Percentiles rank a stretch among this genome's conserved stretches.
Conservation (phyloP, 23 tunicate species). For the Pegea sp. region DNA sequence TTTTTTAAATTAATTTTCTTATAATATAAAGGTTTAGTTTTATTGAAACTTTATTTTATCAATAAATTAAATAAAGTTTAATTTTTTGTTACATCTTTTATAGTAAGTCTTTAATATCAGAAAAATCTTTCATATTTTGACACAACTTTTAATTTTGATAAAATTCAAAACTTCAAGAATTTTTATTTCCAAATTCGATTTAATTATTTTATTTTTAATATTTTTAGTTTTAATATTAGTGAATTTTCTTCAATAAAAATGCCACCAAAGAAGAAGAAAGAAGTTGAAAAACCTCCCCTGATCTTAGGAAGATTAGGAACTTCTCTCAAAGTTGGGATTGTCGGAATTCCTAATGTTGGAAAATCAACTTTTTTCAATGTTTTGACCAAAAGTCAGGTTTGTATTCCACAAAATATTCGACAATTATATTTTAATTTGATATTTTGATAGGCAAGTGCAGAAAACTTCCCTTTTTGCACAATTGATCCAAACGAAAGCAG, state of each 20-base stretch:
- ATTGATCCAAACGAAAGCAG: constrained; percentile 98
- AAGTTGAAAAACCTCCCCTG: constrained; percentile 82
- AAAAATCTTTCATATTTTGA: too few relatives aligned
- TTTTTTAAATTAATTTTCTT: too few relatives aligned
- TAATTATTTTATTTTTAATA: not conserved
- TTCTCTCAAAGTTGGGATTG: constrained; percentile 93
- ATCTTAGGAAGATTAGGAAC: constrained; percentile 92
- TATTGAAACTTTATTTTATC: too few relatives aligned
- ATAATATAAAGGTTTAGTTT: too few relatives aligned
- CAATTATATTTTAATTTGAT: not conserved
- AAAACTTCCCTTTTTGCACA: constrained; percentile 99
- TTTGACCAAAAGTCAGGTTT: constrained; percentile 81
- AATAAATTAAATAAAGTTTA: too few relatives aligned
- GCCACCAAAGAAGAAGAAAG: constrained; percentile 98
- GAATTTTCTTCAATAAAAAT: constrained; percentile 5
- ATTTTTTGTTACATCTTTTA: too few relatives aligned
- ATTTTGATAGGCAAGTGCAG: constrained; percentile 57
- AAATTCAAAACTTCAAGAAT: too few relatives aligned
- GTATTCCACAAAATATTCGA: not conserved
- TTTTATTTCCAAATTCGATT: too few relatives aligned
- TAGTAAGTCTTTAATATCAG: too few relatives aligned
- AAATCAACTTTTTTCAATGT: constrained; percentile 98
- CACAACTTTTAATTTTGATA: too few relatives aligned
- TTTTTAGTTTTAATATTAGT: not conserved
- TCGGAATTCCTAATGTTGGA: constrained; percentile 96